A percentile compares a stretch with the other conserved stretches of the same genome.
Conservation (phyloP, 2,113 vertebrate genomes). For the Actenoides lindsayi region DNA sequence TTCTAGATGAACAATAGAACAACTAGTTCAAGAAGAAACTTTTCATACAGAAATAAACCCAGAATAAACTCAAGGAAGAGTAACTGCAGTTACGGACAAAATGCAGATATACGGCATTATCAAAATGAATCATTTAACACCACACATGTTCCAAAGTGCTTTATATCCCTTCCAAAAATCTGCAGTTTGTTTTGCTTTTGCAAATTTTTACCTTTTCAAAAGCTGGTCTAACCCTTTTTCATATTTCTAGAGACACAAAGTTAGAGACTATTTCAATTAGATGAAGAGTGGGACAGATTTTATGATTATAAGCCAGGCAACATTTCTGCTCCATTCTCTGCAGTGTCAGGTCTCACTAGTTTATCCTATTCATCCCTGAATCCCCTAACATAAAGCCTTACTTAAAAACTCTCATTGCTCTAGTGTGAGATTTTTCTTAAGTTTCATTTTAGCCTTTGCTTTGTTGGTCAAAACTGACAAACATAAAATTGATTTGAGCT, state of each 20-base stretch:
- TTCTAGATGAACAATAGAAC: neutral
- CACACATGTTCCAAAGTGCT: neutral
- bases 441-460: neutral
- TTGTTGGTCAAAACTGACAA: neutral
- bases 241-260: neutral
- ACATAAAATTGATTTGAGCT: neutral
- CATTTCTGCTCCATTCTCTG: neutral
- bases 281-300: neutral
- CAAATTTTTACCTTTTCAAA: neutral
- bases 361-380: neutral
- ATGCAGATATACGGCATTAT: neutral
- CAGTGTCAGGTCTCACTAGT: neutral
- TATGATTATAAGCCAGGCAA: neutral
- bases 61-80: neutral
- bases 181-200: neutral
- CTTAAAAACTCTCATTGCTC: neutral
- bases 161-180: neutral
- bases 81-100: neutral
- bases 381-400: neutral
- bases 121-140: neutral
- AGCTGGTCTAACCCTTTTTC: neutral
- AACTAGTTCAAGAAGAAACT: neutral
- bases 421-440: neutral
- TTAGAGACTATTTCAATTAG: neutral
- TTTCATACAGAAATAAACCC: neutral